These are phyloP conservation scores for Drosophila persimilis DNA, from an alignment of 1,140 invertebrate species.

Conservation along the genomic window DNA sequence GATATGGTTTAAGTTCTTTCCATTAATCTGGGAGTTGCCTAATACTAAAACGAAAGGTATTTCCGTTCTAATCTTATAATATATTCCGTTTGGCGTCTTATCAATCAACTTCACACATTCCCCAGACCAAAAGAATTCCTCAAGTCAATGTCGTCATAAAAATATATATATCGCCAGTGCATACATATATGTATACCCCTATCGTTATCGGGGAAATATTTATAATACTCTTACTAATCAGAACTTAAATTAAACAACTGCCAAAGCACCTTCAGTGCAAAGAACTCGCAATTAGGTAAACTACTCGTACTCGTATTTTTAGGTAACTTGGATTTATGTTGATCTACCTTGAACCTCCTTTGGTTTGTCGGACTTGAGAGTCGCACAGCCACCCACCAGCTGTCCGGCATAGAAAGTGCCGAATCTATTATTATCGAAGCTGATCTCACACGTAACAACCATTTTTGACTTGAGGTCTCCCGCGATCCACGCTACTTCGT, in stretches of 20 bases:
- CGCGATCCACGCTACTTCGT: conserved; percentile 14
- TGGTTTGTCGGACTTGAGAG: conserved; percentile 83
- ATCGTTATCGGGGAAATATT: conserved; percentile 61
- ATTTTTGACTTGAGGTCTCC: conserved; percentile 40
- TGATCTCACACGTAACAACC: conserved; percentile 79
- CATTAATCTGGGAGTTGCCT: background rate
- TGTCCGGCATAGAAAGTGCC: conserved; percentile 84
- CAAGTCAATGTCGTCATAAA: conserved; percentile 67
- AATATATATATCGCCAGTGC: conserved; percentile 14
- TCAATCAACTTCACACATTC: conserved; percentile 42
- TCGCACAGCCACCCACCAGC: conserved; percentile 83
- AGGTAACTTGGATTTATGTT: too few relatives aligned
- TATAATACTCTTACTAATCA: conserved; percentile 41
- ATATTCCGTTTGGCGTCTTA: conserved; percentile 16
- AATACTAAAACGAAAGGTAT: background rate
- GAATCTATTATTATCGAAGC: conserved; percentile 83
- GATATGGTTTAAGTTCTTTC: too few relatives aligned
- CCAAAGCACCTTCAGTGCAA: background rate
- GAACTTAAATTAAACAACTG: conserved; percentile 22
- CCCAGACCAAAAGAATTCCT: conserved; percentile 36
- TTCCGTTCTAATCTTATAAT: conserved; percentile 17
- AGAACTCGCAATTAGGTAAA: background rate
- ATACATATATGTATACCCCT: conserved; percentile 11
- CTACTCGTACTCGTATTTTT: too few relatives aligned
- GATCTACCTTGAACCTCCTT: conserved; percentile 84